Evolutionary conservation across 1,140 invertebrate genomes (phyloP).

Genomic region (Phymastichus coffea): DNA sequence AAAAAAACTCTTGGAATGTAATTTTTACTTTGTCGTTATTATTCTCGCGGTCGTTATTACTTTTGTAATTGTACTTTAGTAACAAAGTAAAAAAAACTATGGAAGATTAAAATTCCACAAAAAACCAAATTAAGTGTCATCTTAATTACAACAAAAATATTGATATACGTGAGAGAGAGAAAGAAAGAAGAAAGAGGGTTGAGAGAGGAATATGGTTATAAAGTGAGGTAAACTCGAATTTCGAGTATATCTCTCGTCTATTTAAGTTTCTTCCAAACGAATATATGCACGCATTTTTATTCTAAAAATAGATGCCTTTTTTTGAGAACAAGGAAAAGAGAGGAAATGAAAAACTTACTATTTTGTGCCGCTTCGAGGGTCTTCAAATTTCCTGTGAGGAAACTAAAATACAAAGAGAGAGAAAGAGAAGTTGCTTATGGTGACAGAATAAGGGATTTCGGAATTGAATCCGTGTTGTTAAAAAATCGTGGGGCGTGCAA

Average conservation of each 20-base stretch:
- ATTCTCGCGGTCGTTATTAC: slow-evolving; percentile 32
- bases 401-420: neutral
- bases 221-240: neutral
- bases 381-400: neutral
- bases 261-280: too few relatives aligned
- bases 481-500: slow-evolving; percentile 24
- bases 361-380: too few relatives aligned
- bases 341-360: neutral
- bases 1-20: slow-evolving; percentile 24
- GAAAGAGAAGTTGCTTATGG: neutral
- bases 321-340: neutral
- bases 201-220: neutral
- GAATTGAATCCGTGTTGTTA: slow-evolving; percentile 16
- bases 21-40: slow-evolving; percentile 31
- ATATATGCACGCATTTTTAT: neutral
- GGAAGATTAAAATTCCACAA: slow-evolving; percentile 27
- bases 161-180: slow-evolving; percentile 5
- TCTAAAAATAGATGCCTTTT: neutral
- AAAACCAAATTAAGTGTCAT: slow-evolving; percentile 25
- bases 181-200: slow-evolving; percentile 9
- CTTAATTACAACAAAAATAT: slow-evolving; percentile 12
- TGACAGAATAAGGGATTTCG: neutral
- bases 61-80: slow-evolving; percentile 35
- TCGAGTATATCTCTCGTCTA: too few relatives aligned
- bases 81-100: slow-evolving; percentile 32